A percentile compares a stretch with the other conserved stretches of the same genome.
Conservation (phyloP, 2,888 invertebrate genomes). For the Xanthorhoe designata region DNA sequence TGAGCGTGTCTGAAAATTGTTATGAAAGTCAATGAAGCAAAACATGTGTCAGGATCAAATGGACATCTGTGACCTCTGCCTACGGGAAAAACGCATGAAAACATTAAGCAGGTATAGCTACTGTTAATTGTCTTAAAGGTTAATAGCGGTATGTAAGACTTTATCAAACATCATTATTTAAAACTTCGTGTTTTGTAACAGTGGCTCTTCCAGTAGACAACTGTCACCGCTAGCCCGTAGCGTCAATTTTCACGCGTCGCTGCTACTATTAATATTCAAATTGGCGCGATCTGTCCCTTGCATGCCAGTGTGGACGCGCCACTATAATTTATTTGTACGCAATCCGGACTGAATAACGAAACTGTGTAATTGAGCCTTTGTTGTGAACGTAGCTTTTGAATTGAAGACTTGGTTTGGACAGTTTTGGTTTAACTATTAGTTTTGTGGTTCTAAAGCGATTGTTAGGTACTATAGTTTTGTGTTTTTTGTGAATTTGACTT, state of each 20-base stretch:
- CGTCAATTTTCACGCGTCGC: slow-evolving; percentile 80
- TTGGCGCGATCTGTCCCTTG: slow-evolving; percentile 82
- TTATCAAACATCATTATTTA: neutral
- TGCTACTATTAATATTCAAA: slow-evolving; percentile 83
- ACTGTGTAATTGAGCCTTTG: slow-evolving; percentile 53
- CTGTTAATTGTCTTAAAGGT: no score
- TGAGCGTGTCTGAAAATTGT: no score
- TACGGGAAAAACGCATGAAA: no score
- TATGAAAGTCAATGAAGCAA: neutral
- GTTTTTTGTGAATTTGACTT: no score
- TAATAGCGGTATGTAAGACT: no score
- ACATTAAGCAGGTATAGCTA: no score
- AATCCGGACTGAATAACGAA: slow-evolving; percentile 55
- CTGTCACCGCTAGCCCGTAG: slow-evolving; percentile 40
- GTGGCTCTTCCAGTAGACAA: slow-evolving; percentile 47
- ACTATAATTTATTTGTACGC: slow-evolving; percentile 70
- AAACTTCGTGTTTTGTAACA: neutral
- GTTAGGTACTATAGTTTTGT: no score
- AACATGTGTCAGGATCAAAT: no score
- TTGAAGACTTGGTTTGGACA: slow-evolving; percentile 9
- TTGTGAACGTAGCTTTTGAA: slow-evolving; percentile 31
- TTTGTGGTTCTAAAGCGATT: neutral
- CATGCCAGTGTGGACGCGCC: slow-evolving; percentile 60
- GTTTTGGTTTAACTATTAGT: slow-evolving; percentile 1
- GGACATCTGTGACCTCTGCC: no score